These are phyloP conservation scores for Chloroceryle amazona DNA, from an alignment of 2,797 vertebrate species.

Conservation along the genomic window DNA sequence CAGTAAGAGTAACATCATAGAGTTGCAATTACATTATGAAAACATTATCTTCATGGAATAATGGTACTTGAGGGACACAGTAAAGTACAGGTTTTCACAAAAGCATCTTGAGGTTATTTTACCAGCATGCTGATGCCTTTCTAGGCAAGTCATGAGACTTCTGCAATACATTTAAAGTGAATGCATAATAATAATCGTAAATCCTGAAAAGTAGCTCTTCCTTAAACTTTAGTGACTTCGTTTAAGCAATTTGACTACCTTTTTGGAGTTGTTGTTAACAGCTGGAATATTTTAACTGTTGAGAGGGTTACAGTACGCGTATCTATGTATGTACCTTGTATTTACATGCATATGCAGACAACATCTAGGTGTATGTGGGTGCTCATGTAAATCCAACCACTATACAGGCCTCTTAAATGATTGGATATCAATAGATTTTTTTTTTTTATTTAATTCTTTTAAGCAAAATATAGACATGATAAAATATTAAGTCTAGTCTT, in stretches of 20 bases:
- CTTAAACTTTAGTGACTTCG: neutral
- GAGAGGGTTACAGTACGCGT: neutral
- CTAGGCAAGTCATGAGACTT: neutral
- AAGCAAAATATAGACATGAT: neutral
- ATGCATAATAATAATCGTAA: neutral
- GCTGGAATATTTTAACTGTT: neutral
- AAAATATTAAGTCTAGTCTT: neutral
- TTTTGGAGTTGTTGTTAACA: neutral
- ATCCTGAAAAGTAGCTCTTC: neutral
- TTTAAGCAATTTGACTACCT: neutral
- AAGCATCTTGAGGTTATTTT: neutral
- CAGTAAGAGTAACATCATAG: neutral
- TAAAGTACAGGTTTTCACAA: neutral
- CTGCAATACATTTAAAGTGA: neutral
- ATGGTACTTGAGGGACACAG: conserved; percentile 1
- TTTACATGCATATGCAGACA: neutral
- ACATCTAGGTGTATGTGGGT: neutral
- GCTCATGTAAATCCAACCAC: neutral
- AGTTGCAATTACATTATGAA: conserved; percentile 31
- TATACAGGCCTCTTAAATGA: neutral
- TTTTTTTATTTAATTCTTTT: neutral
- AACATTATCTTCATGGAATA: neutral
- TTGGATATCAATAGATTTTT: neutral
- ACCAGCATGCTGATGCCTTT: neutral
- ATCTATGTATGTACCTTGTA: neutral